phyloP scores from a whole-genome alignment of 2,113 vertebrate species.

The Nanorana parkeri region DNA sequence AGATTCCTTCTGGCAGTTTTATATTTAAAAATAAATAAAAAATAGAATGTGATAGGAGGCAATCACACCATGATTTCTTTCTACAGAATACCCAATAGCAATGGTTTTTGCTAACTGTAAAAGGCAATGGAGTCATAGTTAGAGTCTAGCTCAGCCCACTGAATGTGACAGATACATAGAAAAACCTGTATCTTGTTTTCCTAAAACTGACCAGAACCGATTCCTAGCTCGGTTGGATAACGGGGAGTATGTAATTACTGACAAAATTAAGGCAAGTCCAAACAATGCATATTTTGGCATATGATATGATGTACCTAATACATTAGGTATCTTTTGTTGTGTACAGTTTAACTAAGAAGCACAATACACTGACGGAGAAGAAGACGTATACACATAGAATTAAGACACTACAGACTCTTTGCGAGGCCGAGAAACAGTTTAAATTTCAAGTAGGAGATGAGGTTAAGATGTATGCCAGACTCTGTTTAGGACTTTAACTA shows the following conservation, averaged over 20 bases:
- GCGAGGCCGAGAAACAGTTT: background rate
- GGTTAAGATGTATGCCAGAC: conserved; percentile 74
- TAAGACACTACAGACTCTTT: background rate
- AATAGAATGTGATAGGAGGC: too few species aligned
- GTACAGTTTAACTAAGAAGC: background rate
- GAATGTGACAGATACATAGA: too few species aligned
- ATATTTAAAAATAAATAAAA: too few species aligned
- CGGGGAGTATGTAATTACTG: background rate
- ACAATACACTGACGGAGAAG: background rate
- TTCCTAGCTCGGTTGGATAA: too few species aligned
- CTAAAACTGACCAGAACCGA: too few species aligned
- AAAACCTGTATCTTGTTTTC: too few species aligned
- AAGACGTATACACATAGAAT: background rate
- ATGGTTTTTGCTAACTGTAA: too few species aligned
- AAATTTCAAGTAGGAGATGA: background rate
- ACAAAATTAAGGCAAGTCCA: conserved; percentile 25
- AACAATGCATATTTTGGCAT: background rate
- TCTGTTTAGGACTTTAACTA: conserved; percentile 74
- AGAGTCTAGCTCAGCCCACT: too few species aligned
- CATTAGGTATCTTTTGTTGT: conserved; percentile 7
- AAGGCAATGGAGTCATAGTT: too few species aligned
- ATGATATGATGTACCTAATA: background rate
- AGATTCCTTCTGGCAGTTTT: too few species aligned
- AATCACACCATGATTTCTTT: too few species aligned
- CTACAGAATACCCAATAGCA: too few species aligned